Conservation (phyloP, 2,113 vertebrate species). For the Hucho hucho region DNA sequence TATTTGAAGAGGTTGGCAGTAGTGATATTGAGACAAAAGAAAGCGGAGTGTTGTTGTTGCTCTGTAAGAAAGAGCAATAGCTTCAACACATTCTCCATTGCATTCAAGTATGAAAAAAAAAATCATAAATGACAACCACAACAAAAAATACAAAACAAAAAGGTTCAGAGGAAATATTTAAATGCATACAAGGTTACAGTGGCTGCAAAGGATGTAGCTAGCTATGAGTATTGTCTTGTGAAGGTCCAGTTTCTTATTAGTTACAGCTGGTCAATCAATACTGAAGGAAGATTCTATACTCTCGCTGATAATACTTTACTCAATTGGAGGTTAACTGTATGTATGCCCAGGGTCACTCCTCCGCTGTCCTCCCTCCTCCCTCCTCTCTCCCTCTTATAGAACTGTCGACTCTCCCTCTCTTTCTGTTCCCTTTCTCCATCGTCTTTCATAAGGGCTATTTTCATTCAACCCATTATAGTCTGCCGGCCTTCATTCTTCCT, state of each 20-base stretch:
- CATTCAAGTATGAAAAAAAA: no score
- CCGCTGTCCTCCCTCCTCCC: conserved; percentile 16
- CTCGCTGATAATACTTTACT: conserved; percentile 6
- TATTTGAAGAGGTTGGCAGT: no score
- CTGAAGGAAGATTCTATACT: not conserved
- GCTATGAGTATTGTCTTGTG: not conserved
- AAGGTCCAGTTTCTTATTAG: not conserved
- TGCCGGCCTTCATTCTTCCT: conserved; percentile 18
- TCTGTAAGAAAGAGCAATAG: no score
- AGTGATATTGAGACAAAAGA: no score
- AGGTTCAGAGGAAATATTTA: not conserved
- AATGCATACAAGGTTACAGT: not conserved
- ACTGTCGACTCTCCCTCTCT: not conserved
- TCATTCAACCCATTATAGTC: conserved; percentile 23
- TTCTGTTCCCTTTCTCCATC: conserved; percentile 7
- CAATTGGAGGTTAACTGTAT: conserved; percentile 38
- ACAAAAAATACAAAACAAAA: no score
- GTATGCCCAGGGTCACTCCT: conserved; percentile 32
- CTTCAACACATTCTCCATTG: no score
- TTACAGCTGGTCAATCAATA: no score
- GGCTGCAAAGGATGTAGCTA: not conserved
- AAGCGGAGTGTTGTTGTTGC: no score
- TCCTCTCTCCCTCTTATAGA: not conserved
- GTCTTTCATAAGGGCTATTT: conserved; percentile 21
- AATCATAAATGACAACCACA: no score